A percentile compares a stretch with the other conserved stretches of the same genome.
phyloP scores from a whole-genome alignment of 2,113 vertebrate genomes.

The Etheostoma cragini region DNA sequence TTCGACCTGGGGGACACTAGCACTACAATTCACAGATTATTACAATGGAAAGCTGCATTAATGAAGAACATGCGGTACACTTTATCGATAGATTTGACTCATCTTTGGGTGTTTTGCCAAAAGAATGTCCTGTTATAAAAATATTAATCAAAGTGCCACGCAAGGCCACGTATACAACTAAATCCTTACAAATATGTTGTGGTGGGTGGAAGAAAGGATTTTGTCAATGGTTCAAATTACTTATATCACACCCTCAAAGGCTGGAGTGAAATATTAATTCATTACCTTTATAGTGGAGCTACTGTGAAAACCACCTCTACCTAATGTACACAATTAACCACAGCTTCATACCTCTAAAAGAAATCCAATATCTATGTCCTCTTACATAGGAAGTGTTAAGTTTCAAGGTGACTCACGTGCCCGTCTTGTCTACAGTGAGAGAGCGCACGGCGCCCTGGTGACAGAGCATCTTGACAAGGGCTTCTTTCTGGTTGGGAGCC shows the following conservation, averaged over 20 bases:
- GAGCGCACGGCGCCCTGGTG: constrained; percentile 89
- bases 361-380: not conserved
- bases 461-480: constrained; percentile 90
- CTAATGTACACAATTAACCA: not conserved
- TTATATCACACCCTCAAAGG: no score
- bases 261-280: not conserved
- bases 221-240: not conserved
- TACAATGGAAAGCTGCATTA: not conserved
- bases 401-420: constrained; percentile 84
- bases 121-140: not conserved
- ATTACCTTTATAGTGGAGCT: not conserved
- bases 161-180: no score
- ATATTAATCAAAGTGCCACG: not conserved
- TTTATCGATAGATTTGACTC: not conserved
- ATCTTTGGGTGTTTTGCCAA: not conserved
- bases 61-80: not conserved
- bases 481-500: constrained; percentile 90
- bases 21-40: not conserved
- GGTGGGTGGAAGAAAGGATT: not conserved
- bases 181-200: not conserved
- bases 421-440: constrained; percentile 87
- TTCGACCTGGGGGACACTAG: not conserved
- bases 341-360: not conserved
- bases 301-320: not conserved
- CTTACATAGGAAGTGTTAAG: not conserved